Base-by-base conservation (phyloP, 2,888 invertebrate genomes). In the Chaetogeoica ovagalla region DNA sequence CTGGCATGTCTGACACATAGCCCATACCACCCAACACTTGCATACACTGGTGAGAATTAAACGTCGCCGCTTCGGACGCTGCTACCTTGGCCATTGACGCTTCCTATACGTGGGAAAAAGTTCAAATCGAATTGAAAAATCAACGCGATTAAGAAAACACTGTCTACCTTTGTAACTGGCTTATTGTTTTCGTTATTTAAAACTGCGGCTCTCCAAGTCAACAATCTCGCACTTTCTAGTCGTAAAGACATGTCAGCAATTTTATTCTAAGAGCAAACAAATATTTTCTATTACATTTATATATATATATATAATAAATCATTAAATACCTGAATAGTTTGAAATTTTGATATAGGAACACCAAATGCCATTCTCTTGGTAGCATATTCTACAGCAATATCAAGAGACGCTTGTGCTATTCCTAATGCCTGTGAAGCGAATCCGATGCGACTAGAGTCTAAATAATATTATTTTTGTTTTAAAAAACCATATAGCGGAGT, bases 41-140 rank as follows among this genome's bases (percentile, higher is more conserved):
- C 84, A 98, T 97, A 84, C 94, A 92, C 87, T 97, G 94, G 88
- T 98, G 98, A 8, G 96, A 90, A 83, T 92, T 89, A 85, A 91
- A 94, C 0, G 97, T 98, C 21, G 97, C 96, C 11, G 96, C 92
- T 87, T 98, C 97, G 0, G 97, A 97, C 8, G 97, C 97, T 19
- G 94, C 92, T 81, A 98, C 87, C 86, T 98, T 98, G 0, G 94
- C 97, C 96, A 98, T 97, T 0, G 98, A 97, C 15, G 97, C 97
- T 87, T 96, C 96, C 90, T 90, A 83, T 9, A 82, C n/a, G n/a
- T n/a, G 82, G 74, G 74, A 17, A n/a, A 60, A 73, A 68, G n/a
- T n/a, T n/a, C n/a, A 77, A 70, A 15, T n/a, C 13, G 60, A 8
- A 43, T 43, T 19, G 39, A n/a, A 66, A 43, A n/a, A n/a, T 21